phyloP scores from a whole-genome alignment of 2,888 invertebrate species.

The Megaustenia siamemsis region DNA sequence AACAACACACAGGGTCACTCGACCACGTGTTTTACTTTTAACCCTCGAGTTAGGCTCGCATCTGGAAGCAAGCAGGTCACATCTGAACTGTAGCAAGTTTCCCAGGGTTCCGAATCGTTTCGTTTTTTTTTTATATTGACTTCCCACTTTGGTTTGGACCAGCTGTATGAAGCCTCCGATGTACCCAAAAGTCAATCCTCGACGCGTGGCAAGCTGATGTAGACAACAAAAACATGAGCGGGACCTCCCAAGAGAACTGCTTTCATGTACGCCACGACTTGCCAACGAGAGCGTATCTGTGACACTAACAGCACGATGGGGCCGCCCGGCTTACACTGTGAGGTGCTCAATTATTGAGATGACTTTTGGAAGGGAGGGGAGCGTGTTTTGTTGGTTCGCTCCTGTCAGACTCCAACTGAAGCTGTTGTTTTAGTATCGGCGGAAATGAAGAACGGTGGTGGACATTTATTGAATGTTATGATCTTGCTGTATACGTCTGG shows the following conservation, averaged over 20 bases:
- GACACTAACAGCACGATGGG: not conserved
- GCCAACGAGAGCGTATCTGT: not conserved
- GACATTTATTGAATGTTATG: too few species aligned
- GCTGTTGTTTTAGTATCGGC: too few species aligned
- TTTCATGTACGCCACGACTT: conserved; percentile 5
- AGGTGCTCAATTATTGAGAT: not conserved
- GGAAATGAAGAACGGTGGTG: too few species aligned
- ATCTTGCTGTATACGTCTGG: too few species aligned
- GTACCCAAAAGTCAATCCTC: not conserved
- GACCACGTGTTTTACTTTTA: not conserved
- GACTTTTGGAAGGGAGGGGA: not conserved
- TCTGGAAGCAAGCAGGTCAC: not conserved
- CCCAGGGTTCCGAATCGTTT: too few species aligned
- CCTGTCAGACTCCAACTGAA: not conserved
- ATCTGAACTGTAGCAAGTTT: not conserved
- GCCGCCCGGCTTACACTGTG: not conserved
- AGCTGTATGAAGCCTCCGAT: not conserved
- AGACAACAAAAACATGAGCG: not conserved
- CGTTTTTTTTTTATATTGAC: too few species aligned
- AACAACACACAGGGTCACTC: not conserved
- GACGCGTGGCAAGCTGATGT: too few species aligned
- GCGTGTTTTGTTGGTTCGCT: not conserved
- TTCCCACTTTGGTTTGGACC: not conserved
- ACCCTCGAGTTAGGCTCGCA: not conserved
- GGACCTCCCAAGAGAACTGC: not conserved